Percentiles rank a stretch among this genome's conserved stretches.
Evolutionary conservation across 2,888 invertebrate species (phyloP).

Genomic region (Dryobotodes eremita): DNA sequence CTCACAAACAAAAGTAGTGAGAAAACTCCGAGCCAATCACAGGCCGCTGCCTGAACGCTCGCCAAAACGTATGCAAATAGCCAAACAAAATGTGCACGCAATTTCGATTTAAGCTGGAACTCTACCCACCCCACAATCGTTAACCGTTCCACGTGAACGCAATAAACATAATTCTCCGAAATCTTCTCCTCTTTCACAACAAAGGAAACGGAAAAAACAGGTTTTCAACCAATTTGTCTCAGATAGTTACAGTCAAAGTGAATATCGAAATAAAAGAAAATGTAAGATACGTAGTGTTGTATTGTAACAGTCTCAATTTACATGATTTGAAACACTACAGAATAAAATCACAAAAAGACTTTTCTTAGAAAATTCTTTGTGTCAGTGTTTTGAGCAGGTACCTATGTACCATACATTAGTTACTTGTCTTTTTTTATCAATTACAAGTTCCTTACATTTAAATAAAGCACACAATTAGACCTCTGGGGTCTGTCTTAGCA

Average conservation of each 20-base stretch:
- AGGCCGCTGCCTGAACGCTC: constrained; percentile 29
- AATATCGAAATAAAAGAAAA: constrained; percentile 18
- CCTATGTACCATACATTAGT: background rate
- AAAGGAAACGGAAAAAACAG: constrained; percentile 21
- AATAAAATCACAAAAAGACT: background rate
- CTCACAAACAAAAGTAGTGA: background rate
- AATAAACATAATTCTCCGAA: constrained; percentile 47
- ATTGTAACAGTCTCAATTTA: constrained; percentile 18
- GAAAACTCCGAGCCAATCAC: constrained; percentile 31
- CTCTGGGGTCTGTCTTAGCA: too few relatives aligned
- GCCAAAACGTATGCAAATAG: constrained; percentile 57
- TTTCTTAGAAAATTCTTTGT: background rate
- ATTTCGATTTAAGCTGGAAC: constrained; percentile 37
- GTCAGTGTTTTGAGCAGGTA: background rate
- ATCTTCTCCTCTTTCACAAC: constrained; percentile 13
- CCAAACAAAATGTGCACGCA: constrained; percentile 32
- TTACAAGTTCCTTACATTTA: too few relatives aligned
- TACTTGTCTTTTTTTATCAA: too few relatives aligned
- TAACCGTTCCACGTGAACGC: constrained; percentile 35
- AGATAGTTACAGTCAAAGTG: constrained; percentile 9
- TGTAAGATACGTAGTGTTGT: background rate
- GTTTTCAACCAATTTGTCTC: constrained; percentile 20
- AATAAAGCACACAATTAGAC: too few relatives aligned
- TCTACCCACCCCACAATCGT: constrained; percentile 22
- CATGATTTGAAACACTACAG: constrained; percentile 11